Base-by-base conservation (phyloP, 2,888 invertebrate genomes). In the Lithophane socia region DNA sequence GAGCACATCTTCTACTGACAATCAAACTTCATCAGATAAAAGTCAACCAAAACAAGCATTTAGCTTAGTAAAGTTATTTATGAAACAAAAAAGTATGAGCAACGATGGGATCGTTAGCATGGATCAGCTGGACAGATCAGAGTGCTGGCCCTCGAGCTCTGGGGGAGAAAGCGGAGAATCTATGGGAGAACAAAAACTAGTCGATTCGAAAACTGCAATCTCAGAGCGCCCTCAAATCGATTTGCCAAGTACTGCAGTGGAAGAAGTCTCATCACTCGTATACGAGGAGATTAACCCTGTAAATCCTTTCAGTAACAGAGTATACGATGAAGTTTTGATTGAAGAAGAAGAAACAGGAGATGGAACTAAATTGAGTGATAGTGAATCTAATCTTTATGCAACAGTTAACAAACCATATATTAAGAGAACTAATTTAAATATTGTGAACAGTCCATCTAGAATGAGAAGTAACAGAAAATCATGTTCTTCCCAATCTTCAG, bases 11-110 rank as follows among this genome's bases (percentile, higher is more conserved):
- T 97, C 97, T 24, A 96, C 96, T 69, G 97, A 97, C 84, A 96
- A 96, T 88, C 96, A 96, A 87, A 93, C 95, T 37, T 95, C 96
- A 68, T 94, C 96, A 52, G 96, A 97, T 68, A 97, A 96, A 93
- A 97, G 95, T 88, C 96, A 95, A 94, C 97, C 97, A 87, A 97
- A 98, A 83, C 98, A 98, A 90, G 97, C 98, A 87, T 98, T 99
- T 93, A 99, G 98, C 94, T 97, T 99, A 91, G 98, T 99, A 64
- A 98, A 98, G 94, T 96, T 99, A 85, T 99, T 99, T 92, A 99
- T 99, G 97, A 98, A 99, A 93, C 99, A 99, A 92, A 98, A 98
- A 93, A 98, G 98, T 92, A 97, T 97, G 95, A 98, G 98, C 86
- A 98, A 98, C 75, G 98, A 98, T 93, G 98, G 98, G 77, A 98